Base-by-base conservation (phyloP, 2,888 invertebrate species). In the Labia minor region DNA sequence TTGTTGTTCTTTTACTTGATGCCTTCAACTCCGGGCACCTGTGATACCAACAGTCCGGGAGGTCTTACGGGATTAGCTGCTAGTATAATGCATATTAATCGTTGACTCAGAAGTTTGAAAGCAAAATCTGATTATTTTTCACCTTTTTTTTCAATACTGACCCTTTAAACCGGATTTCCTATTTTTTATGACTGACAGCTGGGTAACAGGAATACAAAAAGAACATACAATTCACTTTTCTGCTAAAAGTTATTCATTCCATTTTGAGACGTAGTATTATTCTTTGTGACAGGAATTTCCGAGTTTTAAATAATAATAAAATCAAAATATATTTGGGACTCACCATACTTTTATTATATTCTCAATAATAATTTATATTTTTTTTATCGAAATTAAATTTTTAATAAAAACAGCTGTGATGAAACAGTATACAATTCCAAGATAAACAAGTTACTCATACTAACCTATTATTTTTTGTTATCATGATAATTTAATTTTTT, bases 51-150 rank as follows among this genome's bases (percentile, higher is more conserved):
- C 14, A 4, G 49, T 49, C 49, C 49, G 49, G 49, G 49, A 49
- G 49, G 49, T 49, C 49, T 49, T 49, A 26, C 26, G 6, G 49
- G 49, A 49, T 49, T 49, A 49, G 49, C 49, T 14, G 3, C 16
- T 49, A 11, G 49, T 11, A 49, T 49, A 49, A 49, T 49, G 16
- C 16, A 49, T 49, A 49, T 49, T 49, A 49, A 49, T 49, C 49
- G 49, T 49, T 49, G 49, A 49, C 49, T 49, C 49, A 49, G 49
- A 11, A 16, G 49, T 16, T 49, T 49, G 49, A 49, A 49, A 49
- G 49, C 49, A 49, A 49, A 49, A 49, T 49, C 49, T 49, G 49
- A 49, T 49, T 49, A 49, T 49, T 49, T 49, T 49, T 49, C 49
- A 49, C 14, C 49, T 49, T 49, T 33, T 33, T 33, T 49, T 49